Conservation (phyloP, 2,797 vertebrate genomes). For the Kryptopterus vitreolus region DNA sequence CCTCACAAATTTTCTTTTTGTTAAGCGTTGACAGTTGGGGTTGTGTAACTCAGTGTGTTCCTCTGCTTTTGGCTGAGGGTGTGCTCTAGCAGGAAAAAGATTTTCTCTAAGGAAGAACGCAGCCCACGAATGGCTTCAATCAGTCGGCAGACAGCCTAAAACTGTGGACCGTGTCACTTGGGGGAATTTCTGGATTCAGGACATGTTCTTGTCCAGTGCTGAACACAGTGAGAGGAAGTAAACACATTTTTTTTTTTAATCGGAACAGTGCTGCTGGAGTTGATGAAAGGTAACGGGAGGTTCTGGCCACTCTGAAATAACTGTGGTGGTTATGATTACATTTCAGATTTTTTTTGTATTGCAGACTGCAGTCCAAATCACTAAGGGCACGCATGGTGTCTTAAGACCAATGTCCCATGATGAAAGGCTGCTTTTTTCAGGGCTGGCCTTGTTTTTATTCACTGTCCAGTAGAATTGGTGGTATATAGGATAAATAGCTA, state of each 20-base stretch:
- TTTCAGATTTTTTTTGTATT: constrained; percentile 50
- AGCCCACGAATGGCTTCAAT: constrained; percentile 45
- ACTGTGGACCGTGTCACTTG: constrained; percentile 52
- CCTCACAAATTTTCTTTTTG: constrained; percentile 32
- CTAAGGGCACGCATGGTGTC: constrained; percentile 13
- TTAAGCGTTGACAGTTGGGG: neutral
- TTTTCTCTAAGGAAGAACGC: constrained; percentile 28
- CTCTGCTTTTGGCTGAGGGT: constrained; percentile 14
- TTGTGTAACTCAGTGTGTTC: constrained; percentile 29
- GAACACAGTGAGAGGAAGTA: constrained; percentile 53
- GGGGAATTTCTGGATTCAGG: constrained; percentile 53
- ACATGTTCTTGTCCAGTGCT: constrained; percentile 56
- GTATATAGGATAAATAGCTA: too few relatives aligned
- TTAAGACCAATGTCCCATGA: constrained; percentile 1
- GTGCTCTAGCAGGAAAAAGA: constrained; percentile 28
- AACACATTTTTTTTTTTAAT: constrained; percentile 35
- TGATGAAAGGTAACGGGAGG: constrained; percentile 61
- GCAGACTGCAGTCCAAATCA: constrained; percentile 47
- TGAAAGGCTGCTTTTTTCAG: constrained; percentile 32
- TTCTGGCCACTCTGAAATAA: constrained; percentile 49
- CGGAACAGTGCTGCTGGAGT: constrained; percentile 57
- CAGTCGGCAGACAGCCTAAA: constrained; percentile 51
- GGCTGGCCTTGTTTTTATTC: constrained; percentile 50
- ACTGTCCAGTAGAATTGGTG: constrained; percentile 55
- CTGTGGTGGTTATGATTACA: constrained; percentile 58